Evolutionary conservation across 2,888 invertebrate genomes (phyloP).

Genomic region (Idaea straminata): DNA sequence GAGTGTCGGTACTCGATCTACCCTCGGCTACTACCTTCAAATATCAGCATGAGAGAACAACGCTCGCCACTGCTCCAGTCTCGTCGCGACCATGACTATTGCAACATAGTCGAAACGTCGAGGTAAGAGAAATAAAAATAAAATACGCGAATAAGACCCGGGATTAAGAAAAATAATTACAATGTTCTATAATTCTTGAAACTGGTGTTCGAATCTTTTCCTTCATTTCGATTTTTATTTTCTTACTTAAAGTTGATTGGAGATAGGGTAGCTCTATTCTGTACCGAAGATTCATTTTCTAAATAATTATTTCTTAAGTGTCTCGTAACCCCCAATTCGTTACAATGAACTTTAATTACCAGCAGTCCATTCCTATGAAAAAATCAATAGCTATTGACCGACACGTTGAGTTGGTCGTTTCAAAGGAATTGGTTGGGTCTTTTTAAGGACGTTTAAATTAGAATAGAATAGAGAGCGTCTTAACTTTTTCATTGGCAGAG

Average conservation of each 20-base stretch:
- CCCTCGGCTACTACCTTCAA: too few species aligned
- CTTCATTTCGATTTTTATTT: neutral
- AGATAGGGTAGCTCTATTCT: neutral
- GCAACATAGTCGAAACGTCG: too few species aligned
- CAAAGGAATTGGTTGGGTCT: neutral
- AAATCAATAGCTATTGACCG: conserved; percentile 29
- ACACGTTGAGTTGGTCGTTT: neutral
- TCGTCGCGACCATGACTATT: too few species aligned
- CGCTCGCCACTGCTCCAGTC: too few species aligned
- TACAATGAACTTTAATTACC: neutral
- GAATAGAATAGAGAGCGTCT: neutral
- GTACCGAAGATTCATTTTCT: neutral
- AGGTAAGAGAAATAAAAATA: too few species aligned
- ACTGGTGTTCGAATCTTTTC: too few species aligned
- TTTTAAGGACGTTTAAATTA: neutral
- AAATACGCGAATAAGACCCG: too few species aligned
- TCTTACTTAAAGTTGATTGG: neutral
- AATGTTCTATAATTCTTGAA: too few species aligned
- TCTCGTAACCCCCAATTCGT: neutral
- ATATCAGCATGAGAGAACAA: too few species aligned
- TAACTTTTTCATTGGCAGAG: neutral
- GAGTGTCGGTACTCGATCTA: too few species aligned
- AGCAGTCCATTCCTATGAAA: conserved; percentile 9
- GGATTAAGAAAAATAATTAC: too few species aligned
- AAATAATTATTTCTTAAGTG: neutral